These are phyloP conservation scores for Cydia amplana DNA, from an alignment of 1,140 invertebrate genomes.

Conservation along the genomic window DNA sequence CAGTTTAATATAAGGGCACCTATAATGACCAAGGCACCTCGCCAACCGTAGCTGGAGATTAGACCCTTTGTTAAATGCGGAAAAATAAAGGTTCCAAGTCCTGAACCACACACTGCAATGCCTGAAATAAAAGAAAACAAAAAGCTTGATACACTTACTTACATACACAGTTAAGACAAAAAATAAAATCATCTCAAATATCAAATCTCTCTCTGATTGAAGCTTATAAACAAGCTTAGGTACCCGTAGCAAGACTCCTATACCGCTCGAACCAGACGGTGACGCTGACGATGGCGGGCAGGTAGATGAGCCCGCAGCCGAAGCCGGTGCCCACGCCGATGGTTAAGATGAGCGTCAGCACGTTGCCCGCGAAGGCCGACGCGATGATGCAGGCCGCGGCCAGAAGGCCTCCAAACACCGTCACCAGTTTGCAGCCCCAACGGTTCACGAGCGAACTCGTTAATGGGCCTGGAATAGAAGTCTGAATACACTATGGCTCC, in stretches of 20 bases:
- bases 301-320: conserved; percentile 96
- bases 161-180: too few species aligned
- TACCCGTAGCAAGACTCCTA: conserved; percentile 91
- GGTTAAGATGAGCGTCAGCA: conserved; percentile 91
- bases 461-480: conserved; percentile 88
- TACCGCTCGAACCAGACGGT: conserved; percentile 96
- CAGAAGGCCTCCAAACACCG: conserved; percentile 91
- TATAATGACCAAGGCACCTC: conserved; percentile 89
- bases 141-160: too few species aligned
- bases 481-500: not conserved
- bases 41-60: conserved; percentile 84
- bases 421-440: conserved; percentile 94
- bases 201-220: too few species aligned
- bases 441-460: conserved; percentile 95
- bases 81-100: conserved; percentile 91
- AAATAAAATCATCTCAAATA: too few species aligned
- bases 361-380: conserved; percentile 87
- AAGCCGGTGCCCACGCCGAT: conserved; percentile 94
- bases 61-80: conserved; percentile 87
- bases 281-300: conserved; percentile 96
- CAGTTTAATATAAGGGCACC: conserved; percentile 91
- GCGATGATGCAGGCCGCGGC: conserved; percentile 87
- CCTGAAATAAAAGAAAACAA: conserved; percentile 55
- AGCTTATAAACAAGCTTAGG: conserved; percentile 69
- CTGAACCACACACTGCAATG: conserved; percentile 96